A percentile compares a stretch with the other conserved stretches of the same genome.
phyloP scores from a whole-genome alignment of 2,113 vertebrate species.

The Cyanocitta stelleri region DNA sequence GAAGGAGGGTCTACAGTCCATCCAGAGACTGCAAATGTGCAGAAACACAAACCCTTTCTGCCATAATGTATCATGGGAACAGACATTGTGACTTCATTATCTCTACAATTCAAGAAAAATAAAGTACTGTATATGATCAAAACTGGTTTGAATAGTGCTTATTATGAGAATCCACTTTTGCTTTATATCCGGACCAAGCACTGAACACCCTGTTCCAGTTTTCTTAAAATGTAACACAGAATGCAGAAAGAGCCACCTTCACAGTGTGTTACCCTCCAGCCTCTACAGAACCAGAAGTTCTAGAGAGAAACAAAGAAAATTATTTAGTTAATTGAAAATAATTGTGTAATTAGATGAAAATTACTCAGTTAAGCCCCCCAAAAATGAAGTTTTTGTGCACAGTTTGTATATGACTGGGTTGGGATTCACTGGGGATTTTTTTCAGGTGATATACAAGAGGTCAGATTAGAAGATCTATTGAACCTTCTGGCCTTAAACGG shows the following conservation, averaged over 20 bases:
- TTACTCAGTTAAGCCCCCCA: not conserved
- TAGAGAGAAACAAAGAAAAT: not conserved
- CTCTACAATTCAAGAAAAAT: not conserved
- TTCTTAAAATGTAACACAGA: not conserved
- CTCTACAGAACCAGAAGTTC: not conserved
- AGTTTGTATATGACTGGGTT: not conserved
- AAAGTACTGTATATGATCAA: not conserved
- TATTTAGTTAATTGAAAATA: not conserved
- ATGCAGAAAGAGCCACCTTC: not conserved
- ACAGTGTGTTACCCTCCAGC: not conserved
- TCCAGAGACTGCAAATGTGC: not conserved
- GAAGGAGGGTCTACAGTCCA: not conserved
- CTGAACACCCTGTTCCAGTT: not conserved
- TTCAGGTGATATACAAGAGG: not conserved
- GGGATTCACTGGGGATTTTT: not conserved
- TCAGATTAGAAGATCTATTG: conserved; percentile 22
- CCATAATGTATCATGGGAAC: not conserved
- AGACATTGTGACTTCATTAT: not conserved
- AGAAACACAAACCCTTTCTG: not conserved
- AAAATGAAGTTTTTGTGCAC: not conserved
- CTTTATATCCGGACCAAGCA: not conserved
- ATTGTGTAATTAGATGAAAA: not conserved
- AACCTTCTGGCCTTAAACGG: not conserved
- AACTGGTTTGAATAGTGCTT: not conserved
- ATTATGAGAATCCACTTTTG: not conserved